Evolutionary conservation across 2,113 vertebrate species (phyloP).

Genomic region (Sorex fumeus): DNA sequence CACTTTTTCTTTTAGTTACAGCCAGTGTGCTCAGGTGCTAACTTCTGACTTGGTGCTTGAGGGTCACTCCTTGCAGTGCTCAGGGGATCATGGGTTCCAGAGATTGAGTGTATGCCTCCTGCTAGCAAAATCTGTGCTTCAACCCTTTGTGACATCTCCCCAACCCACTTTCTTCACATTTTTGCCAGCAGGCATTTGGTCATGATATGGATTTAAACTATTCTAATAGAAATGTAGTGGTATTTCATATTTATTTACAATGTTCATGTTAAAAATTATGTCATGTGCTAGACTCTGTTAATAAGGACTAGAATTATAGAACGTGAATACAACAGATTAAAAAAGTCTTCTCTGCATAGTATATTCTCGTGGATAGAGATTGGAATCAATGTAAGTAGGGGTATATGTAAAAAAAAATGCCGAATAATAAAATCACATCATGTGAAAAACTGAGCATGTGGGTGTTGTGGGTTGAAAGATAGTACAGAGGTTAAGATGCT

Average conservation of each 20-base stretch:
- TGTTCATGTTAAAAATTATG: neutral
- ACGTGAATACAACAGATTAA: neutral
- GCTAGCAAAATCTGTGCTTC: too few species aligned
- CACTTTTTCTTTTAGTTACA: too few species aligned
- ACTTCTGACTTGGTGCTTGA: too few species aligned
- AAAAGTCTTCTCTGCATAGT: neutral
- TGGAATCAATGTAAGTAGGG: neutral
- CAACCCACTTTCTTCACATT: neutral
- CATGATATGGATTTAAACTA: neutral
- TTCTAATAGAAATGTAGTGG: neutral
- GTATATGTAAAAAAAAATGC: neutral
- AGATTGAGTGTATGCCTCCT: too few species aligned
- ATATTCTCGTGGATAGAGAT: neutral
- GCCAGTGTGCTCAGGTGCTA: too few species aligned
- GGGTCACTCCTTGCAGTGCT: too few species aligned
- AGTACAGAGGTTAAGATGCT: too few species aligned
- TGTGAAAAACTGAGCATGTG: neutral
- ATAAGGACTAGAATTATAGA: neutral
- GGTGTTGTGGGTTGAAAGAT: too few species aligned
- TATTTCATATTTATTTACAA: neutral
- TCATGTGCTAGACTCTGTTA: neutral
- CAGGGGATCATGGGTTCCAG: too few species aligned
- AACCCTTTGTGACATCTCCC: too few species aligned
- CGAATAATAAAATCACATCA: neutral
- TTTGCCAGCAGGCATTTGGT: neutral